Conservation (phyloP, 2,797 vertebrate genomes). For the Chloroceryle amazona region DNA sequence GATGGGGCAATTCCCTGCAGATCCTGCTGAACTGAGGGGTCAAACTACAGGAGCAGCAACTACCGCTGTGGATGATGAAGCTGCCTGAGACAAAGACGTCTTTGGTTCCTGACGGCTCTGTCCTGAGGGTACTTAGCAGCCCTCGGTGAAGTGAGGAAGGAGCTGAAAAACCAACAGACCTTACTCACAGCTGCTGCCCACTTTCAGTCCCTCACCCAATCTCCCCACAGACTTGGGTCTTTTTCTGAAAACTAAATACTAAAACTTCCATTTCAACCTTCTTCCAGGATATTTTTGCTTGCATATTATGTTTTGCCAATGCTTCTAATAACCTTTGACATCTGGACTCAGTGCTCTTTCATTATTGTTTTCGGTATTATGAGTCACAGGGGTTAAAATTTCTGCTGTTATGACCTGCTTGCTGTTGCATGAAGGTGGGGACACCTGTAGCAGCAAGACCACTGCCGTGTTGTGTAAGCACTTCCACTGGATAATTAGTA, state of each 20-base stretch:
- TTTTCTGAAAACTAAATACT: background rate
- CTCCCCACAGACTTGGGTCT: background rate
- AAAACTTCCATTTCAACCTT: background rate
- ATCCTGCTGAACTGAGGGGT: background rate
- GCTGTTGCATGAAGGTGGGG: background rate
- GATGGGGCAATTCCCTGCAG: background rate
- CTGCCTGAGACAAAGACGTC: background rate
- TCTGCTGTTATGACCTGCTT: background rate
- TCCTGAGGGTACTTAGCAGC: background rate
- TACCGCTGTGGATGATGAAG: background rate
- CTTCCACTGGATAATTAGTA: fast-evolving
- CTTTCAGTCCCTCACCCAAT: background rate
- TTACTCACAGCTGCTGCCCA: background rate
- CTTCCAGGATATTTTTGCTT: background rate
- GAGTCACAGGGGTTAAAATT: background rate
- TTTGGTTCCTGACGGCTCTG: background rate
- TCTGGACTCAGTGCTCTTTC: background rate
- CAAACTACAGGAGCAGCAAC: background rate
- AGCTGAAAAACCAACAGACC: background rate
- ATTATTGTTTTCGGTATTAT: fast-evolving
- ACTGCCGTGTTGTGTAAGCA: fast-evolving
- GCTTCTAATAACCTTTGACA: background rate
- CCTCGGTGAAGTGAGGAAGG: background rate
- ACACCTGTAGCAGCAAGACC: fast-evolving
- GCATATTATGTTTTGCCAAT: background rate